These are phyloP conservation scores for Rhagophthalmus giganteus DNA, from an alignment of 2,888 invertebrate species.

Conservation along the genomic window DNA sequence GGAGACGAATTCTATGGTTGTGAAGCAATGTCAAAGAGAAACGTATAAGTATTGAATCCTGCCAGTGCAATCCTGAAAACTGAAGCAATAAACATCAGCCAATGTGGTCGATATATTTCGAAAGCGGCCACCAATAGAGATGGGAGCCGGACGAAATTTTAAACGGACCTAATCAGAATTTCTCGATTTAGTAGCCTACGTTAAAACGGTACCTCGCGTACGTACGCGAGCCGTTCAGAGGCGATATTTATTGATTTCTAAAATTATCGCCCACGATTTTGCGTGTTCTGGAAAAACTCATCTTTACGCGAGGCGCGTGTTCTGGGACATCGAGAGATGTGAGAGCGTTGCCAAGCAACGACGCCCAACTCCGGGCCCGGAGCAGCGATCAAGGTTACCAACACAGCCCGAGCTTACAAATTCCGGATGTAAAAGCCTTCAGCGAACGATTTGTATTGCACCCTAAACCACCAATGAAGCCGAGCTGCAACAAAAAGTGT, in stretches of 20 bases:
- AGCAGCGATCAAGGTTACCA: slow-evolving; percentile 50
- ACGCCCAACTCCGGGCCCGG: slow-evolving; percentile 40
- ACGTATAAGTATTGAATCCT: slow-evolving; percentile 37
- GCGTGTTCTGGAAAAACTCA: slow-evolving; percentile 10
- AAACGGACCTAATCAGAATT: no score
- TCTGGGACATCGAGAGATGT: slow-evolving; percentile 33
- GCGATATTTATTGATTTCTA: no score
- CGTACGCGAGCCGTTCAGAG: no score
- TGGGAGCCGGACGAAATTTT: slow-evolving; percentile 17
- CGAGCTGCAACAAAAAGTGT: slow-evolving; percentile 22
- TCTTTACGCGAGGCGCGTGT: slow-evolving; percentile 22
- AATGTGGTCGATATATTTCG: slow-evolving; percentile 39
- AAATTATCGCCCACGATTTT: slow-evolving; percentile 9
- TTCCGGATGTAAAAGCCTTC: slow-evolving; percentile 34
- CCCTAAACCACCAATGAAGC: slow-evolving; percentile 25
- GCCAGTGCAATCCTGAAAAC: slow-evolving; percentile 38
- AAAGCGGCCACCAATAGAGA: slow-evolving; percentile 24
- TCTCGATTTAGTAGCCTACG: background rate
- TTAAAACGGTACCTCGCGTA: background rate
- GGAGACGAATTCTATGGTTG: slow-evolving; percentile 10
- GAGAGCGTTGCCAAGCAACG: slow-evolving; percentile 41
- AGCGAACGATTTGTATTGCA: slow-evolving; percentile 34
- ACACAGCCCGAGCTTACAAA: slow-evolving; percentile 39
- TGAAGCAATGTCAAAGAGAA: slow-evolving; percentile 14
- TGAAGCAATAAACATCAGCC: slow-evolving; percentile 37